Conservation (phyloP, 2,113 vertebrate genomes). For the Channa maculata region DNA sequence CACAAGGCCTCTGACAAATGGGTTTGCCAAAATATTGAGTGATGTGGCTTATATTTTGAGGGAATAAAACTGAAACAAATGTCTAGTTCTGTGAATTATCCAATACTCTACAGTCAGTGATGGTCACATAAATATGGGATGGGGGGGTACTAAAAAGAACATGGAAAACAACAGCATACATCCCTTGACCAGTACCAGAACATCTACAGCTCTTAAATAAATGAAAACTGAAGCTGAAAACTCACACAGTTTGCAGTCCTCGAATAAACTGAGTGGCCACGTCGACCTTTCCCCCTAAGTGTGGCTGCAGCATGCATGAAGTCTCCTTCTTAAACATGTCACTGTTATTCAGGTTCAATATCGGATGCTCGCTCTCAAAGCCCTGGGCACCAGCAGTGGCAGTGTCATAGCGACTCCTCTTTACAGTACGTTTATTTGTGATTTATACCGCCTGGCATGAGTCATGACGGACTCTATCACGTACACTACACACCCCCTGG, state of each 20-base stretch:
- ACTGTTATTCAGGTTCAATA: constrained; percentile 74
- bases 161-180: no score
- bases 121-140: not conserved
- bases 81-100: not conserved
- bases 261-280: constrained; percentile 32
- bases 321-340: constrained; percentile 70
- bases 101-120: not conserved
- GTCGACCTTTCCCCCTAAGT: constrained; percentile 32
- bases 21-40: constrained; percentile 9
- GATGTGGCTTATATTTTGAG: constrained; percentile 6
- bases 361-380: constrained; percentile 45
- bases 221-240: constrained; percentile 14
- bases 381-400: constrained; percentile 43
- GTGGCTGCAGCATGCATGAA: constrained; percentile 38
- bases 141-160: not conserved
- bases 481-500: constrained; percentile 13
- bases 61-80: constrained; percentile 23
- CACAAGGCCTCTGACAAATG: not conserved
- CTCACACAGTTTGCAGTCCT: constrained; percentile 34
- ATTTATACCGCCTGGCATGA: constrained; percentile 60
- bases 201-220: constrained; percentile 7
- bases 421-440: constrained; percentile 58
- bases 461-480: constrained; percentile 46
- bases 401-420: constrained; percentile 48
- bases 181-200: no score